Base-by-base conservation (phyloP, 1,140 invertebrate species). In the Heliconius hewitsoni region DNA sequence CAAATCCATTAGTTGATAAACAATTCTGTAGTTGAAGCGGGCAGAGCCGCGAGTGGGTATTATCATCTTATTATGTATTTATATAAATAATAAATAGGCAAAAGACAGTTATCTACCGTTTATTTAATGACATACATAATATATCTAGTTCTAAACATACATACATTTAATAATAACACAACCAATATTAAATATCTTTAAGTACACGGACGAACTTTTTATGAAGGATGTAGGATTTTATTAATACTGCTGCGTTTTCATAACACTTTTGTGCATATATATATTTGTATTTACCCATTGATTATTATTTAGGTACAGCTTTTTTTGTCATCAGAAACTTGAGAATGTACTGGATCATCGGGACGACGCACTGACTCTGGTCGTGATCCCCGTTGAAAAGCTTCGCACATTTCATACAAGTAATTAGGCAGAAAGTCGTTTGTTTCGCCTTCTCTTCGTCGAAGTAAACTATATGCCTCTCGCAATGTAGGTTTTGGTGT, bases 351-450 rank as follows among this genome's bases (percentile, higher is more conserved):
- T 75, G 78, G 76, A 52, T 84, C 81, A 46, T 91, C 86, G 27
- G 81, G 77, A 16, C 88, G 87, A 23, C 91, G 83, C 13, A 87
- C 87, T 6, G 91, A 91, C 72, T 93, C 88, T 27, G 91, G 88
- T 34, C 87, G 87, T 11, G 87, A 84, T 42, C 91, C 91, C 57
- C 91, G 89, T 76, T 94, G 93, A 80, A 89, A 94, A 23, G 91
- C 87, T 74, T 93, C 93, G 76, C 93, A 94, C 93, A 94, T 94
- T 82, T 94, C 92, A 82, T 90, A 94, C 81, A 94, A 89, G 81
- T 94, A 94, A 82, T 94, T 94, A 50, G 93, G 93, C 79, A 94
- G 84, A 82, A 91, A 93, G 82, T 94, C 92, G 30, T 87, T 83
- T 37, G 87, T 82, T 80, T 93, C 91, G 71, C 93, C 92, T 79